A percentile compares a stretch with the other conserved stretches of the same genome.
Conservation (phyloP, 2,888 invertebrate genomes). For the Pseudanteris insignis region DNA sequence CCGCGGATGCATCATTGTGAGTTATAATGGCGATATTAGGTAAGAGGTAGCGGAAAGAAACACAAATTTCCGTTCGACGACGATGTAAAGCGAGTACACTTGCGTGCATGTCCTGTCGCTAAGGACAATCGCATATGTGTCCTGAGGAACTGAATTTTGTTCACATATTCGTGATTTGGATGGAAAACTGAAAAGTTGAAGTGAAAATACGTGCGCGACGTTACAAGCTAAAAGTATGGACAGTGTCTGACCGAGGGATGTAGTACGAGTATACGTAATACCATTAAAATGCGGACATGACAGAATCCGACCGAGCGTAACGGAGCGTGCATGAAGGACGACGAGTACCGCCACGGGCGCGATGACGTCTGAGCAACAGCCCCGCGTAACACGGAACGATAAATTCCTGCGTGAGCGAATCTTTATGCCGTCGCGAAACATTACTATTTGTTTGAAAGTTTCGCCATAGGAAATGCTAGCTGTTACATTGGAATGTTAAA, state of each 20-base stretch:
- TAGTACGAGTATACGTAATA: conserved; percentile 62
- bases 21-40: conserved; percentile 26
- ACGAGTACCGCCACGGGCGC: conserved; percentile 48
- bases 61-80: conserved; percentile 29
- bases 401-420: no score
- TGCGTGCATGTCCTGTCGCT: conserved; percentile 1
- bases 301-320: conserved; percentile 51
- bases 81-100: conserved; percentile 17
- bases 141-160: conserved; percentile 28
- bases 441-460: no score
- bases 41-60: conserved; percentile 7
- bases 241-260: conserved; percentile 46
- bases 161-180: conserved; percentile 33
- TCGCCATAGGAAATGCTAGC: no score
- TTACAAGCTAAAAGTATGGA: conserved; percentile 40
- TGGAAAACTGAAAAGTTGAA: conserved; percentile 36
- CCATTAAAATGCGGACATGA: conserved; percentile 62
- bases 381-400: conserved; percentile 54
- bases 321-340: conserved; percentile 36
- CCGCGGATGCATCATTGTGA: conserved; percentile 22
- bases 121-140: conserved; percentile 4
- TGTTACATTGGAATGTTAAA: no score
- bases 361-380: conserved; percentile 56
- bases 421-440: no score
- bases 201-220: conserved; percentile 41